Conservation (phyloP, 2,797 vertebrate species). For the Sebastes trivittatus region DNA sequence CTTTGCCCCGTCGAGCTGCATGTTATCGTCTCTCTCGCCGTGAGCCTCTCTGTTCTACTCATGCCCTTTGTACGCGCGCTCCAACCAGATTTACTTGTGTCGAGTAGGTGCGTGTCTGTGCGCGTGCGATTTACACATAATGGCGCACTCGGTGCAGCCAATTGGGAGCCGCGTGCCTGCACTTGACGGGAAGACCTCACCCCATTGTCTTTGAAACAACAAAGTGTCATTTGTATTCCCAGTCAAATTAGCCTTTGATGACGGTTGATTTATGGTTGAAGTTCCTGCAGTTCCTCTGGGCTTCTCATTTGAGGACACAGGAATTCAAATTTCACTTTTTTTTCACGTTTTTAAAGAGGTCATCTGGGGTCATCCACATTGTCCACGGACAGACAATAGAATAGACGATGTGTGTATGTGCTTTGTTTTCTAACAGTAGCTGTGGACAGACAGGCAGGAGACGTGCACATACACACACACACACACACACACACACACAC, state of each 20-base stretch:
- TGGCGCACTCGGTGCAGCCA: not conserved
- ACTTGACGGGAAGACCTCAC: not conserved
- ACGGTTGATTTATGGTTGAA: not conserved
- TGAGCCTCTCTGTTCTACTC: not conserved
- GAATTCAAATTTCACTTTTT: not conserved
- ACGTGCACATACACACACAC: not conserved
- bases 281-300: not conserved
- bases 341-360: not conserved
- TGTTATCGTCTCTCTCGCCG: not conserved
- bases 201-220: not conserved
- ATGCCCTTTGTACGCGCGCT: conserved; percentile 6
- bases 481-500: not conserved
- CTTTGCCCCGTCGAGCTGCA: conserved; percentile 30
- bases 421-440: not conserved
- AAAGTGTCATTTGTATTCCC: conserved; percentile 6
- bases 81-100: not conserved
- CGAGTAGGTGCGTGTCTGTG: not conserved
- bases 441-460: not conserved
- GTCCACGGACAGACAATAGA: not conserved
- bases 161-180: conserved; percentile 1
- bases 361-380: conserved; percentile 1
- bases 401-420: not conserved
- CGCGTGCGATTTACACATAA: not conserved
- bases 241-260: not conserved
- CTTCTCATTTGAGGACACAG: not conserved